Conservation (phyloP, 2,113 vertebrate species). For the Hassar affinis region DNA sequence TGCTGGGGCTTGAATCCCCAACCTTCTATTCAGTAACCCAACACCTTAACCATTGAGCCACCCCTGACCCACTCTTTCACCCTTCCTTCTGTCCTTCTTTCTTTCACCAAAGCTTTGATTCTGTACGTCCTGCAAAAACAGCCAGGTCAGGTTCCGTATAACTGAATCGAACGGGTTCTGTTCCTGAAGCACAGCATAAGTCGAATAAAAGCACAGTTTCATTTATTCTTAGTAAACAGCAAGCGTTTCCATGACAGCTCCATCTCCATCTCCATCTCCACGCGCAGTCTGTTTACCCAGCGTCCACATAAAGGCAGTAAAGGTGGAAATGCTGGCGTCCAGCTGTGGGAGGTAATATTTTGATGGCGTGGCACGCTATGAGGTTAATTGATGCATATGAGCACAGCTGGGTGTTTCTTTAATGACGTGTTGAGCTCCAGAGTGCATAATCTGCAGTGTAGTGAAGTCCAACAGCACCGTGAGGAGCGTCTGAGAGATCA, state of each 20-base stretch:
- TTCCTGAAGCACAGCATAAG: background rate
- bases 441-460: background rate
- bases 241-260: background rate
- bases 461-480: background rate
- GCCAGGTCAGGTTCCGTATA: no score
- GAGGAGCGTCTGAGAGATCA: background rate
- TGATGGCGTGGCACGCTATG: constrained; percentile 71
- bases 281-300: constrained; percentile 6
- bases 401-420: constrained; percentile 36
- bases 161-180: background rate
- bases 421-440: background rate
- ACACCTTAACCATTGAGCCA: no score
- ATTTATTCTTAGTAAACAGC: background rate
- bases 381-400: constrained; percentile 75
- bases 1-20: no score
- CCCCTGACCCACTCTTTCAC: background rate
- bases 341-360: constrained; percentile 54
- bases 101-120: no score
- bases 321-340: constrained; percentile 30
- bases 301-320: constrained; percentile 2
- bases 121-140: background rate
- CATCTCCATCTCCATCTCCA: background rate
- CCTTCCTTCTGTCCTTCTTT: background rate
- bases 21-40: no score
- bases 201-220: background rate